Base-by-base conservation (phyloP, 2,888 invertebrate genomes). In the Drosophila silvestris region DNA sequence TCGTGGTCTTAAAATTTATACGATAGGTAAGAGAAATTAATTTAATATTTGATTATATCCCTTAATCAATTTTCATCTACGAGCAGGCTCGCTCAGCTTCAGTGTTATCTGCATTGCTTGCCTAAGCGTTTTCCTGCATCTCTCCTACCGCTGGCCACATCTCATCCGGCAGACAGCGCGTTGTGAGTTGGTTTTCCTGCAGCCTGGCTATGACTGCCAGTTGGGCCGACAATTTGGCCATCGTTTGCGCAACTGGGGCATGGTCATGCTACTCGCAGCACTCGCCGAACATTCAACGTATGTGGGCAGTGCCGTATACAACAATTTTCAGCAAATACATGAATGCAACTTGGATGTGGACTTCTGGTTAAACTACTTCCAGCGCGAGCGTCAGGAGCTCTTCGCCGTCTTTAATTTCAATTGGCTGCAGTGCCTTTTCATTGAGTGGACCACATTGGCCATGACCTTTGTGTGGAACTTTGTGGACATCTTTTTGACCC, bases 401-500 rank as follows among this genome's bases (percentile, higher is more conserved):
- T 92, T 92, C 57, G 79, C 88, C 0, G 60, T 92, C 0, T 77
- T 93, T 7, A 66, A 78, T 5, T 93, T 91, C 22, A 78, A 69
- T 5, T 37, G 70, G 5, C 87, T 90, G 82, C 79, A 91, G 65
- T 77, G 90, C 22, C 86, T 92, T 4, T 70, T 93, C 22, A 61
- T 90, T 32, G 89, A 89, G 83, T 93, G 92, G 92, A 82, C 91
- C 19, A 92, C 91, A n/a, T 70, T 93, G 35, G 79, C 91, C 9
- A 95, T 95, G 56, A 96, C 96, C 0, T 95, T 96, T 64, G 94
- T 95, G 1, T 96, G 96, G 96, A 96, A 96, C 89, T 96, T 95
- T 74, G 95, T 96, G 82, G 96, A 96, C 82, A 93, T 96, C 60
- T 95, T 96, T 63, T 94, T 96, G 22, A 96, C 96, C 68, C 89